Conservation (phyloP, 2,113 vertebrate species). For the Passer montanus region DNA sequence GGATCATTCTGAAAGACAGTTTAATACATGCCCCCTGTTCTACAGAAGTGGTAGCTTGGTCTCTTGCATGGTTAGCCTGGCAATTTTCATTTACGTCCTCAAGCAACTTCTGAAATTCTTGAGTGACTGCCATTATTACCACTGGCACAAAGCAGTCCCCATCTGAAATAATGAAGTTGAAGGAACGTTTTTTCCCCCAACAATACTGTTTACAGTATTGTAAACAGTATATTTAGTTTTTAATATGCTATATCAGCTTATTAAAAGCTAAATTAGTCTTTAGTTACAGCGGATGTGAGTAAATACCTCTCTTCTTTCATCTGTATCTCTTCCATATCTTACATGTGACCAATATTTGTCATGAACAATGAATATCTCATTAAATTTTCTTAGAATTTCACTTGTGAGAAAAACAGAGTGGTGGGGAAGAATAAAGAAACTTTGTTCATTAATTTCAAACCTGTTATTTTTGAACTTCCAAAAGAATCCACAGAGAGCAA, state of each 20-base stretch:
- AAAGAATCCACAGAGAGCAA: neutral
- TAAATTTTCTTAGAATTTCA: neutral
- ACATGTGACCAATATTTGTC: neutral
- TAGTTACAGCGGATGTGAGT: neutral
- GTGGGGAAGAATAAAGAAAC: fast-evolving
- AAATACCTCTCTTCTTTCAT: neutral
- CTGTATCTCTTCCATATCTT: neutral
- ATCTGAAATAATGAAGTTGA: neutral
- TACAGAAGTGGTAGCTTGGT: neutral
- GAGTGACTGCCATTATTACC: neutral
- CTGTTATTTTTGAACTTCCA: neutral
- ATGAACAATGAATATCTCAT: neutral
- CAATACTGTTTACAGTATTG: neutral
- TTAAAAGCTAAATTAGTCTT: neutral
- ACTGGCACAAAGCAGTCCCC: neutral
- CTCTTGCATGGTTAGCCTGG: neutral
- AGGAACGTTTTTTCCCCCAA: neutral
- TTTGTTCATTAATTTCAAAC: neutral
- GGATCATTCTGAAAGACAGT: neutral
- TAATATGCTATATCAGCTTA: neutral
- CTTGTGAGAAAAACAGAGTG: neutral
- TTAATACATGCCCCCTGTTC: neutral
- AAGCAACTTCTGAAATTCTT: neutral
- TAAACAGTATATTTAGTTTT: too few species aligned
- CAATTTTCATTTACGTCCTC: neutral